Evolutionary conservation across 2,888 invertebrate species (phyloP).

Genomic region (Drosophila kuntzei): DNA sequence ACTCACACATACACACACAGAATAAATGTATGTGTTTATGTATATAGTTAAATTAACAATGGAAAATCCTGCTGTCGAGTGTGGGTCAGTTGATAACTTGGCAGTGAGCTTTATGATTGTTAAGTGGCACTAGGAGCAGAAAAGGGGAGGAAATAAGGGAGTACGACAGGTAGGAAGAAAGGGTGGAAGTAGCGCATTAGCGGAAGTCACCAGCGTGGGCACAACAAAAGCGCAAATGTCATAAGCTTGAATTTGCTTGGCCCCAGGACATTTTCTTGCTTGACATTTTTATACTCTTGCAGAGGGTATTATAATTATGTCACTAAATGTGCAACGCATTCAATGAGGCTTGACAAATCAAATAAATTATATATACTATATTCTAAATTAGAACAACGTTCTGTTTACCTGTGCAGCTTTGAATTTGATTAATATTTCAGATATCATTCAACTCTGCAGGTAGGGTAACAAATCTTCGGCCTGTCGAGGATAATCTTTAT

Average conservation of each 20-base stretch:
- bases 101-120: constrained; percentile 8
- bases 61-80: constrained; percentile 22
- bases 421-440: too few species aligned
- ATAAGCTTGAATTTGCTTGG: constrained; percentile 29
- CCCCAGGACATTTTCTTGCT: constrained; percentile 33
- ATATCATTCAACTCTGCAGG: too few species aligned
- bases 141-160: not conserved
- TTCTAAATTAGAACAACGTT: too few species aligned
- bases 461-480: not conserved
- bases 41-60: constrained; percentile 55
- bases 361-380: too few species aligned
- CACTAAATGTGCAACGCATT: not conserved
- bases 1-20: constrained; percentile 8
- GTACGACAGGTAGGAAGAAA: not conserved
- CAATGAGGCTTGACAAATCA: too few species aligned
- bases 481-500: not conserved
- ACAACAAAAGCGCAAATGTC: constrained; percentile 61
- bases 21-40: not conserved
- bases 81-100: constrained; percentile 52
- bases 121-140: not conserved
- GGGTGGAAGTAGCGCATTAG: constrained; percentile 28
- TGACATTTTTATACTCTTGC: constrained; percentile 1
- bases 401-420: too few species aligned
- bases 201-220: constrained; percentile 61
- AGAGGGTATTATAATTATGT: not conserved